Percentiles rank a stretch among this genome's conserved stretches.
Evolutionary conservation across 2,113 vertebrate genomes (phyloP).

Genomic region (Megaptera novaeangliae): DNA sequence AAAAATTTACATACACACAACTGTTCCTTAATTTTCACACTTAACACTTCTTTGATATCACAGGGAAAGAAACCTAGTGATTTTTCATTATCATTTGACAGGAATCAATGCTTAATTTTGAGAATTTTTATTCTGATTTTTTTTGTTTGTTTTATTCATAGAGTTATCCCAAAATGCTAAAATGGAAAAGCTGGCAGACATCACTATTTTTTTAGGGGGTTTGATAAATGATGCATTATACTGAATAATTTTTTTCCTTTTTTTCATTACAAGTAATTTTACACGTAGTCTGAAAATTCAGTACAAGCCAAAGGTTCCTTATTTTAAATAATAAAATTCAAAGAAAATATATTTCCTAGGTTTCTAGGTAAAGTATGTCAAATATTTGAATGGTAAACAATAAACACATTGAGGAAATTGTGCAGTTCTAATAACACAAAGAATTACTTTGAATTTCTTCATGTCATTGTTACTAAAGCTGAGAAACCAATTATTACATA

Average conservation of each 20-base stretch:
- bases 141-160: not conserved
- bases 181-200: not conserved
- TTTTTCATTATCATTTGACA: not conserved
- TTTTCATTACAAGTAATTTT: not conserved
- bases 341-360: not conserved
- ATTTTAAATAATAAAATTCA: conserved; percentile 14
- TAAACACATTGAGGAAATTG: not conserved
- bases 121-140: not conserved
- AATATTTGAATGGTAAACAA: not conserved
- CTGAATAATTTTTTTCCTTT: not conserved
- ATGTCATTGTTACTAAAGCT: not conserved
- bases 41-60: not conserved
- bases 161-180: not conserved
- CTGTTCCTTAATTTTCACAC: not conserved
- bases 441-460: not conserved
- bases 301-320: not conserved
- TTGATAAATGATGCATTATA: not conserved
- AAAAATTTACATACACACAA: not conserved
- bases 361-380: not conserved
- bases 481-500: not conserved
- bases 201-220: not conserved
- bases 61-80: not conserved
- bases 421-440: not conserved
- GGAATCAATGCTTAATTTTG: not conserved
- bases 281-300: not conserved